phyloP scores from a whole-genome alignment of 2,888 invertebrate species.

The Scaptomyza reducta region DNA sequence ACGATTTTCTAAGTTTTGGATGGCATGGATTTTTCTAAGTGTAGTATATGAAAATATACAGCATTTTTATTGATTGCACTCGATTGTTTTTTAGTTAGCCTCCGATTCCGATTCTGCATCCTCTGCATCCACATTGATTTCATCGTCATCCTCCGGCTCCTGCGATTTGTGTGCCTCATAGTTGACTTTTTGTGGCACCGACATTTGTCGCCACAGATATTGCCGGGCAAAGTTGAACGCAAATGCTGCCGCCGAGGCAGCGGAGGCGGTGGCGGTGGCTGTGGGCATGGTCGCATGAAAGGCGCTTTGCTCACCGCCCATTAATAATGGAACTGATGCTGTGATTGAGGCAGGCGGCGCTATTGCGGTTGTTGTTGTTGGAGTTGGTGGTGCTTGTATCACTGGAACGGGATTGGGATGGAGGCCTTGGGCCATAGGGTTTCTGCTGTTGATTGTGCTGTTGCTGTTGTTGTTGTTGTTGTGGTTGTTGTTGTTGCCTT shows the following conservation, averaged over 20 bases:
- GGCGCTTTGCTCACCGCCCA: constrained; percentile 96
- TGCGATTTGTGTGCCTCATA: constrained; percentile 11
- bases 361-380: constrained; percentile 45
- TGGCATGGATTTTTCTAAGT: constrained; percentile 2
- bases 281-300: constrained; percentile 88
- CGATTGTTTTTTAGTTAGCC: constrained; percentile 36
- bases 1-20: neutral
- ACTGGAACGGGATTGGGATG: constrained; percentile 15
- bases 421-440: constrained; percentile 43
- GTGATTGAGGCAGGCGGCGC: constrained; percentile 83
- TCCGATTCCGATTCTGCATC: constrained; percentile 82
- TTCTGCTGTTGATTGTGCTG: constrained; percentile 37
- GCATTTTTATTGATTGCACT: constrained; percentile 36
- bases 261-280: constrained; percentile 85
- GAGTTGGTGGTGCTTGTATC: constrained; percentile 18
- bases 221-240: constrained; percentile 82
- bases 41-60: constrained; percentile 11
- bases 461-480: no score
- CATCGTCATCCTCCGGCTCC: constrained; percentile 87
- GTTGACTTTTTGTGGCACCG: constrained; percentile 31
- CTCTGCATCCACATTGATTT: constrained; percentile 91
- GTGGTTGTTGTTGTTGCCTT: constrained; percentile 69
- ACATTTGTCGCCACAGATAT: constrained; percentile 72
- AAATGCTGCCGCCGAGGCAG: constrained; percentile 85
- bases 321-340: constrained; percentile 86